Conservation (phyloP, 2,797 vertebrate species). For the Sebastes variabilis region DNA sequence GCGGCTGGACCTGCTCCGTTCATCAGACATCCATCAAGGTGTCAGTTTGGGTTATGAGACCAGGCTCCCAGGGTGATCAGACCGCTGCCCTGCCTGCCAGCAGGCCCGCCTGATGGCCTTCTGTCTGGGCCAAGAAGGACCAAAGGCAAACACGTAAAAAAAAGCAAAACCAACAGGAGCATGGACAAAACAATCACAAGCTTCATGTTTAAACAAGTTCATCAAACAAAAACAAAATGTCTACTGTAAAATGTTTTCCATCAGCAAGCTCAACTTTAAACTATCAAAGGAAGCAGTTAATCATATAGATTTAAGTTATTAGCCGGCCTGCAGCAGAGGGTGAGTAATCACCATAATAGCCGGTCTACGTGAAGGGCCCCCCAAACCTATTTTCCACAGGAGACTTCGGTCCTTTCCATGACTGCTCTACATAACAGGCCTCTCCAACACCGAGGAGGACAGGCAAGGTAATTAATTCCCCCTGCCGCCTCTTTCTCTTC, state of each 20-base stretch:
- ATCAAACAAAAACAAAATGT: conserved; percentile 6
- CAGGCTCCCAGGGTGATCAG: conserved; percentile 68
- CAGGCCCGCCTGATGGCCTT: conserved; percentile 61
- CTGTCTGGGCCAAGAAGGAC: conserved; percentile 56
- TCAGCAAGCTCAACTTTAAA: conserved; percentile 13
- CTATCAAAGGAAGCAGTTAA: conserved; percentile 41
- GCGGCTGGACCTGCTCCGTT: conserved; percentile 70
- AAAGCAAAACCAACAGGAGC: conserved; percentile 3
- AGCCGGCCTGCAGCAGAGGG: conserved; percentile 35
- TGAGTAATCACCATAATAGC: conserved; percentile 66
- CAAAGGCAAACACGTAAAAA: conserved; percentile 47
- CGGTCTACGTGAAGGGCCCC: conserved; percentile 25
- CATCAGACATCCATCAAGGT: conserved; percentile 82
- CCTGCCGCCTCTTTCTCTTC: conserved; percentile 70
- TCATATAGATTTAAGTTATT: conserved; percentile 55
- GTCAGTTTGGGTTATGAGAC: conserved; percentile 78
- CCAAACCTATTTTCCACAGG: conserved; percentile 60
- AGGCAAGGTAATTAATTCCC: conserved; percentile 79
- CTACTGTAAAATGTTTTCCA: neutral
- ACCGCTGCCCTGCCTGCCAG: conserved; percentile 55
- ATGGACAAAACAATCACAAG: neutral
- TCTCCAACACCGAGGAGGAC: conserved; percentile 67
- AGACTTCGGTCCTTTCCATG: conserved; percentile 74
- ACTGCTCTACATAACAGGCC: conserved; percentile 69
- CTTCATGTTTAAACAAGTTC: neutral